These are phyloP conservation scores for Drosophila kurseongensis DNA, from an alignment of 1,140 invertebrate genomes.

Conservation along the genomic window DNA sequence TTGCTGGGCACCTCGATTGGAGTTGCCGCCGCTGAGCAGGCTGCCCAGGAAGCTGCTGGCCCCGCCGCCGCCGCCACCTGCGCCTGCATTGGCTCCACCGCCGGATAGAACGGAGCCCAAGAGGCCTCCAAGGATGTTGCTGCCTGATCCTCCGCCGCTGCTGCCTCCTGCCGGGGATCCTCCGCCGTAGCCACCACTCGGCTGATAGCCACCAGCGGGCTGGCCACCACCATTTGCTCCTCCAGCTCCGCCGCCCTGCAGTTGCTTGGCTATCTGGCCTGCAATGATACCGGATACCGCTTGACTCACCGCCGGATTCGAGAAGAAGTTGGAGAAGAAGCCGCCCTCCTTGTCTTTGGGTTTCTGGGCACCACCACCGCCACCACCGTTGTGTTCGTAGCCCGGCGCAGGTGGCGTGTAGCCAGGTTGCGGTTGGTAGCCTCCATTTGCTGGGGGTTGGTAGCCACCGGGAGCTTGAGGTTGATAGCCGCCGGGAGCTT, in stretches of 20 bases:
- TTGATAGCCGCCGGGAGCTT: slow-evolving; percentile 42
- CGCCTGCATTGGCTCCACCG: slow-evolving; percentile 37
- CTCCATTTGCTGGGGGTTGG: slow-evolving; percentile 41
- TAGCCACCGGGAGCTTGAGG: slow-evolving; percentile 45
- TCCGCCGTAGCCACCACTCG: slow-evolving; percentile 70
- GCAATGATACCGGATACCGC: slow-evolving; percentile 82
- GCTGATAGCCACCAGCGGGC: slow-evolving; percentile 63
- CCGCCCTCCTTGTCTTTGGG: slow-evolving; percentile 81
- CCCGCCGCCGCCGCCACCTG: slow-evolving; percentile 45
- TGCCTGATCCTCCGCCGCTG: slow-evolving; percentile 44
- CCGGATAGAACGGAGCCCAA: slow-evolving; percentile 67
- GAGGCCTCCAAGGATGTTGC: slow-evolving; percentile 65
- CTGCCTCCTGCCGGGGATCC: slow-evolving; percentile 40
- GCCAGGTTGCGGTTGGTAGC: slow-evolving; percentile 63
- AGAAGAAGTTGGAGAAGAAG: slow-evolving; percentile 82
- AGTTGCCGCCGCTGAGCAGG: slow-evolving; percentile 60
- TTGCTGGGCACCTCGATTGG: slow-evolving; percentile 22
- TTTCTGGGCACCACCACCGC: slow-evolving; percentile 55
- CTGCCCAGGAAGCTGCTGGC: slow-evolving; percentile 68
- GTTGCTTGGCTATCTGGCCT: slow-evolving; percentile 78
- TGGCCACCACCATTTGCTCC: slow-evolving; percentile 37
- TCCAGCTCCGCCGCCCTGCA: slow-evolving; percentile 64
- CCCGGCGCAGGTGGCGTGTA: slow-evolving; percentile 69
- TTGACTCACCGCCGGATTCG: slow-evolving; percentile 81
- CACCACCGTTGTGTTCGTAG: slow-evolving; percentile 54